Evolutionary conservation across 2,113 vertebrate genomes (phyloP), one percentile per base, ranked within the genome.

Genomic region (Ciconia maguari): DNA sequence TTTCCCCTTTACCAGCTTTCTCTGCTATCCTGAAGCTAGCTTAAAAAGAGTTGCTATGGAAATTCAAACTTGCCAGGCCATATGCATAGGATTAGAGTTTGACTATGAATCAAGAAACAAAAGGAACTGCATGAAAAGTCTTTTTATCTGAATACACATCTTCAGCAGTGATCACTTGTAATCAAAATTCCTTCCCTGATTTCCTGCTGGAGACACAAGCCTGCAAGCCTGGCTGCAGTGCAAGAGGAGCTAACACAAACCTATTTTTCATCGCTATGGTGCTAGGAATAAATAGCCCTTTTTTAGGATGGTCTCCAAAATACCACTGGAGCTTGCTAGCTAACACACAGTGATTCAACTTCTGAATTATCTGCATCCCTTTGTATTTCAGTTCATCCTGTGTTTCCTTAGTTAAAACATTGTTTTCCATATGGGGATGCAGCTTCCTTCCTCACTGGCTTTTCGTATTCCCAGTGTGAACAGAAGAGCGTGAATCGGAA

Each of bases 91-190:
- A 76, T 94, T 96, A 92, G 52, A 52, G 52, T 41, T 90, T 66
- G 91, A 69, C 95, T 95, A 18, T 14, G 89, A 89, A 85, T 87
- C 71, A 42, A 77, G 89, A 86, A 96, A 91, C 91, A 94, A 96
- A 94, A 78, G 91, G 74, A 65, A 55, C 78, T 85, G 87, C 74
- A 44, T 76, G 71, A 94, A 87, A 89, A 96, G 89, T 65, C 90
- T 29, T 70, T 87, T 85, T 89, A 76, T 92, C 95, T 93, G 64
- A 94, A 87, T 78, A 85, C 69, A 58, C 92, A 95, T 95, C 92
- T 97, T 95, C 88, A 69, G 83, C 77, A 70, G 44, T 21, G 83
- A 90, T 90, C 83, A 26, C 72, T 89, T 46, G 87, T 32, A 92
- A 94, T 91, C 94, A 79, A 48, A 93, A 91, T 94, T 94, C 94